Evolutionary conservation across 2,888 invertebrate genomes (phyloP).

Genomic region (Pinctada fucata): DNA sequence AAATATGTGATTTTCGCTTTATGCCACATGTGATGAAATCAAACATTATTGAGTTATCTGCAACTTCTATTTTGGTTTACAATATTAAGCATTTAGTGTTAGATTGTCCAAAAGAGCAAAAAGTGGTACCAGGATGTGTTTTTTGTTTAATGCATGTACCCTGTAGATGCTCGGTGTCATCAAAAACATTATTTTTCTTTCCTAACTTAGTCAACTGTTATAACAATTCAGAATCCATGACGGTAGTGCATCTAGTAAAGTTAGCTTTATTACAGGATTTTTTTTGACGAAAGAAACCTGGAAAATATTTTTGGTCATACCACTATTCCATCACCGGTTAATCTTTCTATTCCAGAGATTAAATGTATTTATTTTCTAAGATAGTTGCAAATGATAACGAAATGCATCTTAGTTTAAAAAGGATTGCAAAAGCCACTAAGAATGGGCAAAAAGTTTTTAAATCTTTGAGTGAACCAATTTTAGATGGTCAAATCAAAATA

Average conservation of each 20-base stretch:
- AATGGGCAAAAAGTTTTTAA: constrained; percentile 28
- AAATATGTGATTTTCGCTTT: background rate
- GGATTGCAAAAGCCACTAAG: constrained; percentile 14
- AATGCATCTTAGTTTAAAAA: constrained; percentile 9
- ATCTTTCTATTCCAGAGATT: background rate
- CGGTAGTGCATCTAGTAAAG: background rate
- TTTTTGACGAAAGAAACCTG: background rate
- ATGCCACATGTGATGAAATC: background rate
- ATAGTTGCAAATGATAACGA: constrained; percentile 11
- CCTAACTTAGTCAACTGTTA: background rate
- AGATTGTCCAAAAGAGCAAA: background rate
- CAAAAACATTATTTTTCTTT: background rate
- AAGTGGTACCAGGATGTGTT: background rate
- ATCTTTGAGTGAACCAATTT: constrained; percentile 34
- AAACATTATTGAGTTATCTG: constrained; percentile 9
- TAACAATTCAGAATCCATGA: background rate
- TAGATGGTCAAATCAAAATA: constrained; percentile 30
- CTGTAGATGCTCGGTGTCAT: background rate
- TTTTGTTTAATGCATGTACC: background rate
- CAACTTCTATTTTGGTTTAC: constrained; percentile 12
- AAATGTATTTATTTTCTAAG: constrained; percentile 1
- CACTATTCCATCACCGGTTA: background rate
- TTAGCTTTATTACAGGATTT: background rate
- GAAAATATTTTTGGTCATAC: background rate
- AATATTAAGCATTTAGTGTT: constrained; percentile 11